Base-by-base conservation (phyloP, 2,797 vertebrate genomes). In the Mormyrus proboscirostris region DNA sequence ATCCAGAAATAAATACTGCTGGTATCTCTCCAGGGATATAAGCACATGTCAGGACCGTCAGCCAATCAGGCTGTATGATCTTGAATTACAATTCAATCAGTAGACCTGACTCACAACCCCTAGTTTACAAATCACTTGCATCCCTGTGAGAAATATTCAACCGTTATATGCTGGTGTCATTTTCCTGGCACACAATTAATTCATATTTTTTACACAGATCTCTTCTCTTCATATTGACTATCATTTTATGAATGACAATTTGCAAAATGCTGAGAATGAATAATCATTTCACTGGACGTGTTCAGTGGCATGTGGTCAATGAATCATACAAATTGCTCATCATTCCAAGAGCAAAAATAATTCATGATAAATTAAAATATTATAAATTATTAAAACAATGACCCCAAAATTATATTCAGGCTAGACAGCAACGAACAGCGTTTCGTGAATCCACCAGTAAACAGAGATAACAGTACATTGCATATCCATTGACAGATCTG, bases 11-110 rank as follows among this genome's bases (percentile, higher is more conserved):
- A 9, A 55, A n/a, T 76, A 49, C 59, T 87, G 47, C 50, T 3
- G 7, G 89, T 88, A 90, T 84, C 19, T 51, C 14, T 91, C 91
- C 91, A 91, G 73, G 6, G 51, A n/a, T n/a, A 19, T 16, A 91
- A 90, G 90, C 90, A 90, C 91, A 90, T 92, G 91, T 83, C 84
- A 33, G 76, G 57, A 89, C 90, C 89, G 86, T 88, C 51, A 88
- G 87, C 50, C 87, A 86, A 86, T 90, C 89, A 41, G 51, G 84
- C 57, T 51, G 51, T 33, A 69, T 8, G 76, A 53, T 53, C 51
- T 55, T 88, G 88, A 51, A 53, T 62, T 33, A 69, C 19, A 69
- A 22, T 86, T 69, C 49, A 86, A 62, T 89, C 29, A 84, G 16
- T 14, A 87, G 33, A 79, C 41, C 73, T 41, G 73, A 44, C 73